These are phyloP conservation scores for Dendrolimus pini DNA, from an alignment of 2,888 invertebrate genomes.

Conservation along the genomic window DNA sequence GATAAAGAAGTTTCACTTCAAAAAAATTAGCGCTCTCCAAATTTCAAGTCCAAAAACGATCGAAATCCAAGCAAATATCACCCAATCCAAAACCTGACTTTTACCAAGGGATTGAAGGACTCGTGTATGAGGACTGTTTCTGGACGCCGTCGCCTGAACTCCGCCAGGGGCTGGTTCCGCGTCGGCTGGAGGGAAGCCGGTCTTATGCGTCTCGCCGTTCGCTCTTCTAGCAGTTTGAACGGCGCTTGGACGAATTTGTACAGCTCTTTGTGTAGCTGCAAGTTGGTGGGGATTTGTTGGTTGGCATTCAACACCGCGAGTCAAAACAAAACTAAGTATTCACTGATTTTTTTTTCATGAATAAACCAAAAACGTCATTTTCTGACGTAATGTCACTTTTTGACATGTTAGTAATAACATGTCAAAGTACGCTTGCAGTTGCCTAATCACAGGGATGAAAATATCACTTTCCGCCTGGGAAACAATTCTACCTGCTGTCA, in stretches of 20 bases:
- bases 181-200: slow-evolving; percentile 41
- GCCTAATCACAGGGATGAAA: too few relatives aligned
- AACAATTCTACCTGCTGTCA: too few relatives aligned
- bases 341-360: too few relatives aligned
- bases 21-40: neutral
- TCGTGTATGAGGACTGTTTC: slow-evolving; percentile 48
- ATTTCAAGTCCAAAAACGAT: slow-evolving; percentile 3
- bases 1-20: too few relatives aligned
- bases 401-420: too few relatives aligned
- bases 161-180: slow-evolving; percentile 15
- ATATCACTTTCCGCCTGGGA: too few relatives aligned
- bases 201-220: slow-evolving; percentile 19
- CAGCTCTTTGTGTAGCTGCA: slow-evolving; percentile 61
- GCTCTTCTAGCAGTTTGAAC: slow-evolving; percentile 12
- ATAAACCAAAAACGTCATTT: too few relatives aligned
- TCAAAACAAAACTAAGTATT: neutral
- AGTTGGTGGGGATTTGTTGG: slow-evolving; percentile 6
- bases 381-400: too few relatives aligned
- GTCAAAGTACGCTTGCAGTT: too few relatives aligned
- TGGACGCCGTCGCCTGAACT: slow-evolving; percentile 25
- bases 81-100: slow-evolving; percentile 3
- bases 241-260: slow-evolving; percentile 42
- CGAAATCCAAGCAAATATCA: neutral
- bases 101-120: slow-evolving; percentile 36
- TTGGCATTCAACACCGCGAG: neutral